phyloP scores from a whole-genome alignment of 2,888 invertebrate genomes.

The Cheilosia impressa region DNA sequence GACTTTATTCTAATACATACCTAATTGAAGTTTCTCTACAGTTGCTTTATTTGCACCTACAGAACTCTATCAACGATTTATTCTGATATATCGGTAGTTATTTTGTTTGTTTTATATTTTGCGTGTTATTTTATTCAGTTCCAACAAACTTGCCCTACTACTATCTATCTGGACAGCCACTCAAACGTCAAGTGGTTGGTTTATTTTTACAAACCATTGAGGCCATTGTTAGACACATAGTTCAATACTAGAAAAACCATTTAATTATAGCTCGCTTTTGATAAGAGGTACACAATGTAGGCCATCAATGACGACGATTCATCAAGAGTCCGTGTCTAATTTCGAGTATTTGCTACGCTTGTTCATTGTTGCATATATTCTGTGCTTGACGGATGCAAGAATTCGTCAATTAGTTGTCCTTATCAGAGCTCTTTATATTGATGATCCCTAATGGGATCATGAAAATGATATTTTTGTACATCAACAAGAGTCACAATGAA shows the following conservation, averaged over 20 bases:
- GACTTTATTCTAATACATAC: no score
- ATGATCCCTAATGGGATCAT: constrained; percentile 12
- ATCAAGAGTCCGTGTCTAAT: background rate
- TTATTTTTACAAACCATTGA: constrained; percentile 28
- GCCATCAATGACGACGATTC: constrained; percentile 29
- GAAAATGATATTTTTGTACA: no score
- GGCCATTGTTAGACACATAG: constrained; percentile 32
- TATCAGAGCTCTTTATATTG: constrained; percentile 7
- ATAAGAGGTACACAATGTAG: constrained; percentile 40
- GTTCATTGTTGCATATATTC: constrained; percentile 12
- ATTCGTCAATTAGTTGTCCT: background rate
- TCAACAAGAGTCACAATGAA: no score
- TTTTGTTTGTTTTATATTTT: background rate
- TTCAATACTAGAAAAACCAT: constrained; percentile 25
- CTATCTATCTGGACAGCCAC: constrained; percentile 6
- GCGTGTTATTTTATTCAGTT: background rate
- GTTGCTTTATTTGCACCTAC: no score
- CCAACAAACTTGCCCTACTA: background rate
- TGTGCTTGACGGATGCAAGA: background rate
- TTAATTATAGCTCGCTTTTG: constrained; percentile 20
- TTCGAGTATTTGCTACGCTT: background rate
- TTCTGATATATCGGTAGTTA: no score
- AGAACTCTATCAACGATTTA: no score
- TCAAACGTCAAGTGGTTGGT: constrained; percentile 7
- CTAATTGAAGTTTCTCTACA: no score